Conservation (phyloP, 2,797 vertebrate species). For the Austrolebias charrua region DNA sequence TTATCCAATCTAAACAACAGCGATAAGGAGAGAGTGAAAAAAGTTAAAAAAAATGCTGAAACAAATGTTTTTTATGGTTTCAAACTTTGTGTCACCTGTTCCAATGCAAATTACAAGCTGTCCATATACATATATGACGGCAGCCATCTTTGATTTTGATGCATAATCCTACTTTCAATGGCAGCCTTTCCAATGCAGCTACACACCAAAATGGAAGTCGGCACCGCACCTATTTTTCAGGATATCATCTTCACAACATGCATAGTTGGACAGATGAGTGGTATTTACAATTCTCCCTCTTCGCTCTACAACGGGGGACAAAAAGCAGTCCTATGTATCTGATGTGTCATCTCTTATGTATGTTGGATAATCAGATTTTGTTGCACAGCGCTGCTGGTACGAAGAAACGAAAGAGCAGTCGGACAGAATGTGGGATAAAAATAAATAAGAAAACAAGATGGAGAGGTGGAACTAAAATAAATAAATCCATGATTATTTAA, state of each 20-base stretch:
- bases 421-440: neutral
- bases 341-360: slow-evolving; percentile 67
- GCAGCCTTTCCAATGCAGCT: neutral
- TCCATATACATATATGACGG: no score
- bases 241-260: slow-evolving; percentile 12
- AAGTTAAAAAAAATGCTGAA: neutral
- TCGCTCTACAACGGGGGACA: slow-evolving; percentile 11
- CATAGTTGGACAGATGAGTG: no score
- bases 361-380: slow-evolving; percentile 73
- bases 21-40: no score
- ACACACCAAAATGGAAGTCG: slow-evolving; percentile 10
- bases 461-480: neutral
- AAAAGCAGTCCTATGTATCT: slow-evolving; percentile 32
- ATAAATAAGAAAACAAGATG: neutral
- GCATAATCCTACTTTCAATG: neutral
- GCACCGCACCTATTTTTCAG: slow-evolving; percentile 27
- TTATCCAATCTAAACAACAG: no score
- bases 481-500: neutral
- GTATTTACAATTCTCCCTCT: slow-evolving; percentile 9
- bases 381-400: slow-evolving; percentile 27
- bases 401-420: neutral
- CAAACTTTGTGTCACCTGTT: neutral
- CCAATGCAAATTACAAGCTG: neutral
- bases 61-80: neutral
- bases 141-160: no score